Evolutionary conservation across 2,113 vertebrate species (phyloP).

Genomic region (Rynchops niger): DNA sequence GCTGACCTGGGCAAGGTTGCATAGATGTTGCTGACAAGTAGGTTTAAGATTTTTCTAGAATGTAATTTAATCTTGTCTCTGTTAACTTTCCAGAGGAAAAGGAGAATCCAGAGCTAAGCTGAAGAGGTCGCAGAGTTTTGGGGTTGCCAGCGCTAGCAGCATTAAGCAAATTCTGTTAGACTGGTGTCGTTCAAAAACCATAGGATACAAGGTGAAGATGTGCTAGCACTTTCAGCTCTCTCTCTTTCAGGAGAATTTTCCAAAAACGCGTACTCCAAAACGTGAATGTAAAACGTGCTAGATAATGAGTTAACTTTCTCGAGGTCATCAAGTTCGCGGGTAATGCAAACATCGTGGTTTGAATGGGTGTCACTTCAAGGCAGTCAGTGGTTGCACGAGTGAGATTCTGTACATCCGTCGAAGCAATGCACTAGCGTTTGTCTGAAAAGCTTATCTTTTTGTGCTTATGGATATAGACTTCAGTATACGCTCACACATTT

Average conservation of each 20-base stretch:
- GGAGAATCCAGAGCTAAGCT: constrained; percentile 86
- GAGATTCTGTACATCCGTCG: not conserved
- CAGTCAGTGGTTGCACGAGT: not conserved
- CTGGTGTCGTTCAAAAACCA: constrained; percentile 95
- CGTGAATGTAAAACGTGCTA: not conserved
- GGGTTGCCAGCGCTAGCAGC: constrained; percentile 87
- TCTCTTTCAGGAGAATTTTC: not conserved
- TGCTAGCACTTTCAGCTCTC: not conserved
- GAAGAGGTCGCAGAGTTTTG: constrained; percentile 92
- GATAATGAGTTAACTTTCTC: not conserved
- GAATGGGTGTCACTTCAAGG: not conserved
- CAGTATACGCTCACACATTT: not conserved
- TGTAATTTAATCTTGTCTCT: constrained; percentile 22
- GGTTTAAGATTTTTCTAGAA: not conserved
- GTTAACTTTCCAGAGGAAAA: constrained; percentile 76
- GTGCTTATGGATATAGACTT: not conserved
- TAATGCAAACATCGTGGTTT: not conserved
- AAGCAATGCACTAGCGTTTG: not conserved
- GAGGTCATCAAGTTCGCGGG: not conserved
- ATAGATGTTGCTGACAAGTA: not conserved
- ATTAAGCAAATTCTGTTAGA: constrained; percentile 94
- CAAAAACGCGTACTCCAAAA: not conserved
- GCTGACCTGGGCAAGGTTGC: not conserved
- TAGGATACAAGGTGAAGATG: constrained; percentile 87
- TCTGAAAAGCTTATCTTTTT: not conserved